Evolutionary conservation across 2,888 invertebrate genomes (phyloP).

Genomic region (Cerastis leucographa): DNA sequence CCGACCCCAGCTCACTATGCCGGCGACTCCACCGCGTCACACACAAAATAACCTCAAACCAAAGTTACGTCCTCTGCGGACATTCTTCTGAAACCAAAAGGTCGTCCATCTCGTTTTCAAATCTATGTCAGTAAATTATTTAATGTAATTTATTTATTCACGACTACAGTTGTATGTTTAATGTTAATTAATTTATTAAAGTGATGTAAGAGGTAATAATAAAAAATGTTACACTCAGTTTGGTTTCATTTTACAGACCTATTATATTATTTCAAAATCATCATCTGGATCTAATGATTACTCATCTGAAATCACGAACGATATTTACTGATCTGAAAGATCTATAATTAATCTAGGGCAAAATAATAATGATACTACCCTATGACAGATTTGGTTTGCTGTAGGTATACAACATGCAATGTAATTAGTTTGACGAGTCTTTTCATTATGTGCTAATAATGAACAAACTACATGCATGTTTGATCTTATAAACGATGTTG

Average conservation of each 20-base stretch:
- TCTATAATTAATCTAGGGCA: not conserved
- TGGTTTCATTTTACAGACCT: slow-evolving; percentile 76
- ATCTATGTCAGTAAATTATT: slow-evolving; percentile 90
- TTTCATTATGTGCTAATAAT: slow-evolving; percentile 12
- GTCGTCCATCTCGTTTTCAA: slow-evolving; percentile 83
- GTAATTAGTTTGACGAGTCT: not conserved
- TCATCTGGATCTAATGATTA: not conserved
- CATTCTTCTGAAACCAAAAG: slow-evolving; percentile 79
- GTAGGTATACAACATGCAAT: not conserved
- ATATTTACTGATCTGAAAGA: not conserved
- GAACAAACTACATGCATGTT: slow-evolving; percentile 11
- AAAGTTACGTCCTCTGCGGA: slow-evolving; percentile 85
- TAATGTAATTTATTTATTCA: slow-evolving; percentile 90
- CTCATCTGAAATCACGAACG: not conserved
- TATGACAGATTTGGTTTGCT: not conserved
- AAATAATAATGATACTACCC: too few species aligned
- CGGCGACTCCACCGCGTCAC: slow-evolving; percentile 74
- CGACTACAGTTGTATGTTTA: slow-evolving; percentile 86
- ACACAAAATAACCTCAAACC: slow-evolving; percentile 87
- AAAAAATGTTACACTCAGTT: slow-evolving; percentile 80
- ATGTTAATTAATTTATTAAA: slow-evolving; percentile 86
- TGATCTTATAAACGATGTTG: slow-evolving; percentile 26
- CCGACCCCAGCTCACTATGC: slow-evolving; percentile 56
- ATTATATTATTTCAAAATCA: not conserved
- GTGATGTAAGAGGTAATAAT: slow-evolving; percentile 85